Evolutionary conservation across 2,888 invertebrate genomes (phyloP), one percentile per base, ranked within the genome.

Genomic region (Dolichopus griseipennis): DNA sequence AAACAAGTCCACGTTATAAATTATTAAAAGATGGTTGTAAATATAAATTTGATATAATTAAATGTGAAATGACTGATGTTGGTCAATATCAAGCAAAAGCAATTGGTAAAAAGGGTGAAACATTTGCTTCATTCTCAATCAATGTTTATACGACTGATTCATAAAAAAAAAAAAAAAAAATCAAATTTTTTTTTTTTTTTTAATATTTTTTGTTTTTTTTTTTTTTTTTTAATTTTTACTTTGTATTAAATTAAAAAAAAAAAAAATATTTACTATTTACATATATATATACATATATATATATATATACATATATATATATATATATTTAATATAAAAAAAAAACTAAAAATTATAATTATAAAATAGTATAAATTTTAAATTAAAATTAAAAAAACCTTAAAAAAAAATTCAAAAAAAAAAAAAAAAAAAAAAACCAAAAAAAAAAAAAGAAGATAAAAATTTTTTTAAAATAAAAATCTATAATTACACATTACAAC

Each of bases 61-160:
- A 89, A 74, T 89, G 90, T 79, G 85, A 85, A 73, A 81, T 88
- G 68, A 83, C 88, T 67, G 95, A 95, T 83, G 86, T 91, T 72
- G 95, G 95, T 63, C 95, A 95, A 81, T 95, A 95, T 81, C 88
- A 90, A 75, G 91, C 92, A 21, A 89, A 91, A 76, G 92, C 92
- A 41, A 89, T 91, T 72, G 91, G 92, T 78, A 91, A 91, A 81
- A 92, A 92, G 83, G 91, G 92, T 72, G 93, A 93, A 82, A 87
- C 90, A 67, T 85, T 88, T 70, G 88, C 91, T 67, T 90, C 95
- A 73, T 95, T 94, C 85, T 92, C 94, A 72, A 85, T 95, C 64
- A 95, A 95, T 83, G 91, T 95, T 61, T 76, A 76, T 70, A 75
- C 73, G 66, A 70, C 74, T 68, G 80, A 79, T 62, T 69, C 69